These are phyloP conservation scores for Hippocampus mohnikei DNA, from an alignment of 2,113 vertebrate species.

Conservation along the genomic window DNA sequence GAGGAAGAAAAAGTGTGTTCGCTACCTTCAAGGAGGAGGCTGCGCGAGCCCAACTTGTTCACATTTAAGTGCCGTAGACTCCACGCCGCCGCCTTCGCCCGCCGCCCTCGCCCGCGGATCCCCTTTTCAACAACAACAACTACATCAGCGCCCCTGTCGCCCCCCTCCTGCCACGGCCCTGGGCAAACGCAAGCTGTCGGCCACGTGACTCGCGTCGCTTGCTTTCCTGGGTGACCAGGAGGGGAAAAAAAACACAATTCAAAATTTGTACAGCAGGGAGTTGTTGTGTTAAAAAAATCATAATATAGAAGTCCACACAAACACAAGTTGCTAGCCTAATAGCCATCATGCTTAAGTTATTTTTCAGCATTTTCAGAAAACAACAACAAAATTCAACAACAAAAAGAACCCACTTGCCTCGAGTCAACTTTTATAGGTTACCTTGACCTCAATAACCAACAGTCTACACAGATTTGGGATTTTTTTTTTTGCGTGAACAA, in stretches of 20 bases:
- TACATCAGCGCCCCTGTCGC: slow-evolving; percentile 36
- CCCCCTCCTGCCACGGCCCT: slow-evolving; percentile 56
- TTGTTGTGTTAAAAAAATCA: neutral
- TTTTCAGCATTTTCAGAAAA: neutral
- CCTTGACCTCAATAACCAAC: too few species aligned
- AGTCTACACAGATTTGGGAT: too few species aligned
- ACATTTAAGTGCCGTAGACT: slow-evolving; percentile 98
- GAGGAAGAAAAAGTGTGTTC: slow-evolving; percentile 99
- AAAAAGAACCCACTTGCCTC: neutral
- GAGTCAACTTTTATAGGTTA: too few species aligned
- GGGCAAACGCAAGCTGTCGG: slow-evolving; percentile 57
- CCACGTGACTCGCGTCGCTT: slow-evolving; percentile 11
- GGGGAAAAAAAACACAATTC: neutral
- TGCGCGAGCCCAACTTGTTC: slow-evolving; percentile 95
- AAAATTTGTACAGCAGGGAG: neutral
- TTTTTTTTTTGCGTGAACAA: neutral
- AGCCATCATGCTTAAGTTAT: neutral
- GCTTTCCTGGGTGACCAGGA: neutral
- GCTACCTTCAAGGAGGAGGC: slow-evolving; percentile 96
- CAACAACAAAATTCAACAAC: neutral
- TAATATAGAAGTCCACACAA: neutral
- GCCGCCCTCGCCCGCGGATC: slow-evolving; percentile 72
- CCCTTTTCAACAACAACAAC: slow-evolving; percentile 59
- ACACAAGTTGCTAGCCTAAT: neutral
- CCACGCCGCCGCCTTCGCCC: slow-evolving; percentile 75